Percentiles rank a stretch among this genome's conserved stretches.
Conservation (phyloP, 2,113 vertebrate genomes). For the Origma solitaria region DNA sequence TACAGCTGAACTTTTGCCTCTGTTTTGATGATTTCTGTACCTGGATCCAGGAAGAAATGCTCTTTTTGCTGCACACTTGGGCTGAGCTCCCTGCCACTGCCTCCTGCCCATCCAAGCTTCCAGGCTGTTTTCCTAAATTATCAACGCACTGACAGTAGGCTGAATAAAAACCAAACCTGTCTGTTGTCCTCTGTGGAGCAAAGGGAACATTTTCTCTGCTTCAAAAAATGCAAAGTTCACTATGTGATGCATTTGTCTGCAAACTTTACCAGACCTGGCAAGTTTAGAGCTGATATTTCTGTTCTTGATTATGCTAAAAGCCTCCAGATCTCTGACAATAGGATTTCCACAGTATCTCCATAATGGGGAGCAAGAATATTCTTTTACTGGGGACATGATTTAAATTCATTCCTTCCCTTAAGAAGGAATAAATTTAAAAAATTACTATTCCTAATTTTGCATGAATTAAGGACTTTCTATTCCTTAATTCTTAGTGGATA, state of each 20-base stretch:
- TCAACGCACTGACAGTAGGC: neutral
- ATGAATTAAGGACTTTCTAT: neutral
- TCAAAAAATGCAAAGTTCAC: neutral
- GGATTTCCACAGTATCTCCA: neutral
- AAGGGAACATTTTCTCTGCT: neutral
- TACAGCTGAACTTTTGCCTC: neutral
- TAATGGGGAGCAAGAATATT: neutral
- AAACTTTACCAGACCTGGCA: neutral
- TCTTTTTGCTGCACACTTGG: neutral
- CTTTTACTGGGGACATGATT: neutral
- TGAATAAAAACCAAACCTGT: neutral
- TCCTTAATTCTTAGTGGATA: neutral
- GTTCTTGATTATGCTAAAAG: neutral
- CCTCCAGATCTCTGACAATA: neutral
- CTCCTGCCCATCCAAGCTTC: neutral
- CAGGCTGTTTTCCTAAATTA: neutral
- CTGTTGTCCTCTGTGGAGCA: neutral
- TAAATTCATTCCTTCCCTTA: neutral
- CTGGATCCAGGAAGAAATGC: neutral
- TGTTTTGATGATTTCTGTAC: neutral
- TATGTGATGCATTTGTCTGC: neutral
- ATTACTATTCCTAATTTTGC: neutral
- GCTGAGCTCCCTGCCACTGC: neutral
- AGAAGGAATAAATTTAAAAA: neutral
- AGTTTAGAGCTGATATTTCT: neutral